phyloP scores from a whole-genome alignment of 2,797 vertebrate genomes.

The Limnodromus scolopaceus region DNA sequence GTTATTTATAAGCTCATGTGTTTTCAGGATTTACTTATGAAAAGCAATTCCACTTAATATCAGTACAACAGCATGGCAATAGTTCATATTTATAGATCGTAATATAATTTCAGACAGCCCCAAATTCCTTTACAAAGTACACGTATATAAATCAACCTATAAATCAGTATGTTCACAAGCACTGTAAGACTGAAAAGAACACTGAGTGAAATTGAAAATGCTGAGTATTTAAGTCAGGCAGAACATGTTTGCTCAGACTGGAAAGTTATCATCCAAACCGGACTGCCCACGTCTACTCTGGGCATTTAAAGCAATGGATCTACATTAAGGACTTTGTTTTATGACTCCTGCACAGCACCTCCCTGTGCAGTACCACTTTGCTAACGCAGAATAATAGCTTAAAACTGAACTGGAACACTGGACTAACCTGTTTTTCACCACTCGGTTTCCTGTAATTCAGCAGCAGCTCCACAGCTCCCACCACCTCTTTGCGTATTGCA shows the following conservation, averaged over 20 bases:
- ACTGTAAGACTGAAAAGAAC: neutral
- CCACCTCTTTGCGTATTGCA: constrained; percentile 95
- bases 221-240: neutral
- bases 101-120: constrained; percentile 14
- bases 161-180: constrained; percentile 4
- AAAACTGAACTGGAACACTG: neutral
- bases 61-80: neutral
- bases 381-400: neutral
- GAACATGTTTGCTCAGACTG: neutral
- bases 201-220: neutral
- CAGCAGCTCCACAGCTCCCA: constrained; percentile 95
- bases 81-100: constrained; percentile 38
- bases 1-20: constrained; percentile 11
- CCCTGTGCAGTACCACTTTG: neutral
- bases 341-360: neutral
- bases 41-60: constrained; percentile 36
- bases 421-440: constrained; percentile 90
- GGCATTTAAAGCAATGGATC: neutral
- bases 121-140: constrained; percentile 24
- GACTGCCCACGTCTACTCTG: neutral
- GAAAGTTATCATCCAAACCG: neutral
- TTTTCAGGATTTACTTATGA: constrained; percentile 35
- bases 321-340: neutral
- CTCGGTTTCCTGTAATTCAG: constrained; percentile 91
- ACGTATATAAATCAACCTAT: neutral